These are phyloP conservation scores for Norana najaformis DNA, from an alignment of 2,888 invertebrate genomes.

Conservation along the genomic window DNA sequence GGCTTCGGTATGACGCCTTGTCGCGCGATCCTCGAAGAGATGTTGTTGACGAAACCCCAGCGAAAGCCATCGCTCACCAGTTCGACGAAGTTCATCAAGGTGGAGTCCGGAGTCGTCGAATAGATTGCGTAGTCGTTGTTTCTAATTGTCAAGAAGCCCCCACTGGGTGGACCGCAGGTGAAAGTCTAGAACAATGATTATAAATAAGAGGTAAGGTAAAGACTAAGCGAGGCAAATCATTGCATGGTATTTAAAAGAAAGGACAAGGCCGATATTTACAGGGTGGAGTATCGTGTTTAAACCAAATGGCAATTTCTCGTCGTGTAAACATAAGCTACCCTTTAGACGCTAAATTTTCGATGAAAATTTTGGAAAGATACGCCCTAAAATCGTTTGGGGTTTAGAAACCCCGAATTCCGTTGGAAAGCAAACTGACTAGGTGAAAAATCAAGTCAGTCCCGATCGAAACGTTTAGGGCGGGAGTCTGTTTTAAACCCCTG, in stretches of 20 bases:
- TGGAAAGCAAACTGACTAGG: not conserved
- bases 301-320: not conserved
- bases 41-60: constrained; percentile 29
- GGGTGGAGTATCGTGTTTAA: not conserved
- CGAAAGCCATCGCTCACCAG: constrained; percentile 27
- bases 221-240: not conserved
- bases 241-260: not conserved
- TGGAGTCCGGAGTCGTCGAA: constrained; percentile 33
- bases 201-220: not conserved
- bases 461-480: not conserved
- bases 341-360: not conserved
- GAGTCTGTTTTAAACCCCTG: not conserved
- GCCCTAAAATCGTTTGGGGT: not conserved
- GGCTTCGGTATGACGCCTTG: not conserved
- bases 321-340: not conserved
- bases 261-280: not conserved
- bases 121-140: constrained; percentile 41
- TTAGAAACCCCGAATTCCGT: not conserved
- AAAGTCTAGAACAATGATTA: constrained; percentile 17
- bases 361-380: not conserved
- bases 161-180: constrained; percentile 33
- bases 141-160: not conserved
- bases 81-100: constrained; percentile 30
- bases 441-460: too few species aligned
- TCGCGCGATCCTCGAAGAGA: not conserved